Evolutionary conservation across 2,797 vertebrate species (phyloP), one percentile per base, ranked within the genome.

Genomic region (Sebastes glaucus): DNA sequence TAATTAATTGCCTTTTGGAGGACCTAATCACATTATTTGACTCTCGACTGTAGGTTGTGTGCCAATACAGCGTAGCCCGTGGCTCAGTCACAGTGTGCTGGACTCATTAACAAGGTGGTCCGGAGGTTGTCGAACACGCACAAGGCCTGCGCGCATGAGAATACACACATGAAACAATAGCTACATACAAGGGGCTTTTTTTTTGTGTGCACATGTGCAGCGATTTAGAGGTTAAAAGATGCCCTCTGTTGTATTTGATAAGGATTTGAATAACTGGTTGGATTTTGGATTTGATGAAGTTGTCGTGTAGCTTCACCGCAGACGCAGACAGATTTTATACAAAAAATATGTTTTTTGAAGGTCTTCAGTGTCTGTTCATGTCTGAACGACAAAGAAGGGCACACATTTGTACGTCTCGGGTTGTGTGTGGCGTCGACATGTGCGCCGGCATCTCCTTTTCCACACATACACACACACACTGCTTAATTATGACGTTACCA

Each of bases 401-500:
- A 6, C 71, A 9, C 52, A 1, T 79, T 57, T 62, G 75, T 25
- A 42, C 5, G 5, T 65, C 79, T 71, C 74, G 1, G 69, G 67
- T 16, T 63, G 56, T 27, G n/a, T 62, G 27, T 63, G 53, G 23
- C 16, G 11, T 73, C 11, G 22, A 72, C 71, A 11, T 23, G 69
- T 62, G 81, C 25, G 73, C 9, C 20, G 27, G 69, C 82, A 46
- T 78, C 71, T 79, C 82, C 61, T 61, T 7, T 22, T 56, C 27
- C 68, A 60, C 82, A 63, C 57, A 63, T 67, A 78, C 82, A 78
- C 32, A 61, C 71, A 68, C 66, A 20, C 93, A 83, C 84, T 88
- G 94, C 96, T 97, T 97, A 97, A 98, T 98, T 97, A 98, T 97
- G 96, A 97, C 97, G 96, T 96, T 96, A 97, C 96, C 96, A 96